Conservation (phyloP, 2,113 vertebrate genomes). For the Charina bottae region DNA sequence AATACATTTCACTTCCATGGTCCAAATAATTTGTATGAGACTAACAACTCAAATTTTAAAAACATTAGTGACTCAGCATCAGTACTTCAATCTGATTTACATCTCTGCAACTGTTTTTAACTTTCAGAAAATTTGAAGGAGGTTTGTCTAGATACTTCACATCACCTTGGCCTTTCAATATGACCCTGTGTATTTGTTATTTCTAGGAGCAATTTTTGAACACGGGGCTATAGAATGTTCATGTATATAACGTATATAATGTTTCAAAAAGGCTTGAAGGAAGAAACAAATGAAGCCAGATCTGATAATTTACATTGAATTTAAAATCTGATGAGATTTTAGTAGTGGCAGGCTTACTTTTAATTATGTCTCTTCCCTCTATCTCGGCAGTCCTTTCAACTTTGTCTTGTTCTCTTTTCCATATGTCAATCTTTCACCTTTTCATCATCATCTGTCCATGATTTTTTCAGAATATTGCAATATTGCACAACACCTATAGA, state of each 20-base stretch:
- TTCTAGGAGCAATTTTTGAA: not conserved
- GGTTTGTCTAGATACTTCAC: not conserved
- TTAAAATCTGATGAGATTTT: not conserved
- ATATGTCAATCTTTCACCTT: conserved; percentile 29
- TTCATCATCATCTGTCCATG: conserved; percentile 20
- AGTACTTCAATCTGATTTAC: not conserved
- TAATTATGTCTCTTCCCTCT: conserved; percentile 22
- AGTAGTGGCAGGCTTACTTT: not conserved
- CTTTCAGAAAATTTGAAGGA: not conserved
- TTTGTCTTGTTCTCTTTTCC: no score
- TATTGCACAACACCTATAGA: no score
- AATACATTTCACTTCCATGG: not conserved
- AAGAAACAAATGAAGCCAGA: conserved; percentile 10
- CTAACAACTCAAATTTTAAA: not conserved
- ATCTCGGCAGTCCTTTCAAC: no score
- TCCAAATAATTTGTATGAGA: not conserved
- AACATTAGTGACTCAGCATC: not conserved
- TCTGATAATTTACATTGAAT: not conserved
- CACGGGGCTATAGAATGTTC: not conserved
- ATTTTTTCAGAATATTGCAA: conserved; percentile 43
- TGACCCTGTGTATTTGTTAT: not conserved
- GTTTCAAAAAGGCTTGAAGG: not conserved
- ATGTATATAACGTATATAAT: no score
- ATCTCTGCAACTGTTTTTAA: not conserved
- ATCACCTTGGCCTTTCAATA: no score